Conservation (phyloP, 2,888 invertebrate genomes). For the Scaeva pyrastri region DNA sequence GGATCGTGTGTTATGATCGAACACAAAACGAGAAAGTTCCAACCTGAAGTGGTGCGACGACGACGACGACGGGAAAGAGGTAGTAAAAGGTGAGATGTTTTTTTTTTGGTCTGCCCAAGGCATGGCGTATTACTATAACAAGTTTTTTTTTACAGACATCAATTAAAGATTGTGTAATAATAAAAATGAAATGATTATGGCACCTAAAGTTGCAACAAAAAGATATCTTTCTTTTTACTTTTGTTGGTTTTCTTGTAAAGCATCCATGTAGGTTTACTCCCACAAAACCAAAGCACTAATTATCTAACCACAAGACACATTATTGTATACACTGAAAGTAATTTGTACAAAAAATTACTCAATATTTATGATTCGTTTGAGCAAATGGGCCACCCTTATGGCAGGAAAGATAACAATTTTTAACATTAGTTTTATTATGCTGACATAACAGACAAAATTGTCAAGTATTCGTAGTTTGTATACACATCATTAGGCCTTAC, state of each 20-base stretch:
- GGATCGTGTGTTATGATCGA: conserved; percentile 51
- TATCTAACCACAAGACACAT: conserved; percentile 30
- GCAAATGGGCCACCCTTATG: not conserved
- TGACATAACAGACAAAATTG: too few relatives aligned
- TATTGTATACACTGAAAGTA: conserved; percentile 6
- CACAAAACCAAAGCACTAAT: conserved; percentile 4
- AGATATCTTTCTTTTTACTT: conserved; percentile 39
- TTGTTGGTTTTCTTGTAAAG: not conserved
- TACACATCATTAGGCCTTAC: too few relatives aligned
- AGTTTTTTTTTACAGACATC: conserved; percentile 47
- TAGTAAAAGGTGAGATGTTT: not conserved
- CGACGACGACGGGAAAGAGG: not conserved
- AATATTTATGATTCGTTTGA: conserved; percentile 8
- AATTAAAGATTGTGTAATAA: conserved; percentile 66
- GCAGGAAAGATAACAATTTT: not conserved
- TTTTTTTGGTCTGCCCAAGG: conserved; percentile 9
- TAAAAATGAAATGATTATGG: conserved; percentile 47
- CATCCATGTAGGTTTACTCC: conserved; percentile 16
- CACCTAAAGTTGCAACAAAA: conserved; percentile 36
- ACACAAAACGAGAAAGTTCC: conserved; percentile 61
- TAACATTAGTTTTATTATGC: too few relatives aligned
- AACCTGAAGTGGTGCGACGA: conserved; percentile 11
- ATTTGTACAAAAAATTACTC: not conserved
- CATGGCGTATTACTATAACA: conserved; percentile 59
- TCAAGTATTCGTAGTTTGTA: too few relatives aligned